Base-by-base conservation (phyloP, 2,888 invertebrate genomes). In the Acronicta alni region DNA sequence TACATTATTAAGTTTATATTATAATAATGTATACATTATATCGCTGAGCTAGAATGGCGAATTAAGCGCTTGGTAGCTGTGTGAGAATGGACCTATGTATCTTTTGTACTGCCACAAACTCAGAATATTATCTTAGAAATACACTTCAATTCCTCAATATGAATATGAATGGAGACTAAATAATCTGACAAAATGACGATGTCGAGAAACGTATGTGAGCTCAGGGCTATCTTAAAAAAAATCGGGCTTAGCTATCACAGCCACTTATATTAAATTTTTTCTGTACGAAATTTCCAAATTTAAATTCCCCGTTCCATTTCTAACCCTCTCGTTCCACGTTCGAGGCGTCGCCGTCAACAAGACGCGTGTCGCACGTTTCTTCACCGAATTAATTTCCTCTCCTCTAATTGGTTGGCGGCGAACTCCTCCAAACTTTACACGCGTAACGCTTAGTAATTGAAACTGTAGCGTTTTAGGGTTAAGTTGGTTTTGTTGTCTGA, bases 321-420 rank as follows among this genome's bases (percentile, higher is more conserved):
- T 37, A 52, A 30, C 44, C 51, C 44, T 17, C 30, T 5, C 10
- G 17, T 35, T 3, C 14, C 32, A 26, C 39, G 32, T 23, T 37
- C 43, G 37, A 14, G 55, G 16, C 56, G 14, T 9, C 42, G 17
- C 42, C 59, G 49, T 54, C 67, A 56, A 52, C 39, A 51, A 52
- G 62, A 58, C 47, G 51, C 55, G 67, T 51, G 47, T 37, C 56
- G 58, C 72, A 65, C 74, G 61, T 79, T 73, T 77, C 77, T 74
- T 81, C 78, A 64, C 75, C 62, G 79, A 79, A 85, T 85, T 83
- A 84, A 82, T 84, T 82, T 77, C 70, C 64, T 66, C 72, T 64
- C 57, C 59, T 64, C 67, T 85, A 82, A 84, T 83, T 81, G 79
- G 77, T 77, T 79, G 70, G 77, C 73, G 77, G 77, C 62, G 73